These are phyloP conservation scores for Pseudococcus jackbeardsleyi DNA, from an alignment of 2,888 invertebrate genomes.

Conservation along the genomic window DNA sequence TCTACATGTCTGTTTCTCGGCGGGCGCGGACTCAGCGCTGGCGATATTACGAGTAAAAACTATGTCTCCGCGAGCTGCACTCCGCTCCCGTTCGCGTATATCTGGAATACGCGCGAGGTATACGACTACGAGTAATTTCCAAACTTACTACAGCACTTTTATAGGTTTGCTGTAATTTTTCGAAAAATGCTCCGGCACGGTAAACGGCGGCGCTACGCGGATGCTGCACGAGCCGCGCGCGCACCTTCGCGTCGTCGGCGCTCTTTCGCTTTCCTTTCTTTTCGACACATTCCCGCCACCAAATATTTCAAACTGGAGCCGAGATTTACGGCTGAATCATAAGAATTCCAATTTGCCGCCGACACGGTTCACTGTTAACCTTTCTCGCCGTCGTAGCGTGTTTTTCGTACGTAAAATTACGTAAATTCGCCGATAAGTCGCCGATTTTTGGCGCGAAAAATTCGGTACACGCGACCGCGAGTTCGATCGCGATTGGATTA, in stretches of 20 bases:
- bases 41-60: constrained; percentile 46
- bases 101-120: background rate
- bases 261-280: constrained; percentile 15
- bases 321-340: constrained; percentile 60
- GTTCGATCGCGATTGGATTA: constrained; percentile 11
- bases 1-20: background rate
- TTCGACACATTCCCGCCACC: constrained; percentile 46
- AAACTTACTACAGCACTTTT: constrained; percentile 24
- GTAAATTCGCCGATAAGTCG: background rate
- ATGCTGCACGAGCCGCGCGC: background rate
- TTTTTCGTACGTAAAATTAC: constrained; percentile 31
- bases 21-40: background rate
- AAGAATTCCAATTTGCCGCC: constrained; percentile 56
- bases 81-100: background rate
- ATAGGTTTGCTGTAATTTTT: constrained; percentile 21
- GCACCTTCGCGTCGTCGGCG: background rate
- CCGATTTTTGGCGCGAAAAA: constrained; percentile 57
- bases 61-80: background rate
- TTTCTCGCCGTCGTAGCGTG: background rate
- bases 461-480: background rate
- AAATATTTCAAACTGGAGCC: constrained; percentile 54
- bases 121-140: background rate
- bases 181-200: background rate
- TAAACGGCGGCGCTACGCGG: background rate
- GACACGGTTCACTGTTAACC: constrained; percentile 53